A percentile compares a stretch with the other conserved stretches of the same genome.
Evolutionary conservation across 92 coral and sea anemone species (phyloP).

Genomic region (Virgularia gustaviana): DNA sequence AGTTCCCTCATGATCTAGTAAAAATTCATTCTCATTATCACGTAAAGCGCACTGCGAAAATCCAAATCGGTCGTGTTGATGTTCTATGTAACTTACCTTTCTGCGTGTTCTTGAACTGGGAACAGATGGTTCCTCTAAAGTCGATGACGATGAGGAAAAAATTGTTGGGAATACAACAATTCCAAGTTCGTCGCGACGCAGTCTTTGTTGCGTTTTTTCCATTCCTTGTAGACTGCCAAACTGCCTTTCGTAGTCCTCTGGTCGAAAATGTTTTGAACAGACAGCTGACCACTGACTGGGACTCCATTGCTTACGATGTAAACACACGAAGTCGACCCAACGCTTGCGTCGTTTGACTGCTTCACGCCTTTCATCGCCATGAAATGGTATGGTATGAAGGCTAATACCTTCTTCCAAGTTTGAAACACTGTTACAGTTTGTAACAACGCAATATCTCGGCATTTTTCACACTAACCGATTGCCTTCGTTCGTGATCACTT

Average conservation of each 20-base stretch:
- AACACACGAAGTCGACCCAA: slow-evolving; percentile 33
- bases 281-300: slow-evolving; percentile 16
- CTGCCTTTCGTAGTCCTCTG: slow-evolving; percentile 10
- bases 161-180: slow-evolving; percentile 14
- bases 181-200: slow-evolving; percentile 7
- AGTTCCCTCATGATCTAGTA: no score
- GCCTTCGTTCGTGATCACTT: no score
- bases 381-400: slow-evolving; percentile 13
- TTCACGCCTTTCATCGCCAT: background rate
- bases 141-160: no score
- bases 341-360: slow-evolving; percentile 13
- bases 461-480: no score
- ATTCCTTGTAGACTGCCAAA: no score
- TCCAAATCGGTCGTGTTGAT: no score
- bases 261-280: slow-evolving; percentile 34
- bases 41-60: no score
- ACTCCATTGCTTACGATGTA: slow-evolving; percentile 11
- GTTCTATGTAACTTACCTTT: no score
- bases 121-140: no score
- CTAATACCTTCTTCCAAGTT: slow-evolving; percentile 5
- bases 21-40: no score
- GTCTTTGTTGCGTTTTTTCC: background rate
- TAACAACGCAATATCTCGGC: slow-evolving; percentile 18
- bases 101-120: no score
- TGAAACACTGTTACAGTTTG: background rate